Evolutionary conservation across 2,113 vertebrate genomes (phyloP).

Genomic region (Silurus asotus): DNA sequence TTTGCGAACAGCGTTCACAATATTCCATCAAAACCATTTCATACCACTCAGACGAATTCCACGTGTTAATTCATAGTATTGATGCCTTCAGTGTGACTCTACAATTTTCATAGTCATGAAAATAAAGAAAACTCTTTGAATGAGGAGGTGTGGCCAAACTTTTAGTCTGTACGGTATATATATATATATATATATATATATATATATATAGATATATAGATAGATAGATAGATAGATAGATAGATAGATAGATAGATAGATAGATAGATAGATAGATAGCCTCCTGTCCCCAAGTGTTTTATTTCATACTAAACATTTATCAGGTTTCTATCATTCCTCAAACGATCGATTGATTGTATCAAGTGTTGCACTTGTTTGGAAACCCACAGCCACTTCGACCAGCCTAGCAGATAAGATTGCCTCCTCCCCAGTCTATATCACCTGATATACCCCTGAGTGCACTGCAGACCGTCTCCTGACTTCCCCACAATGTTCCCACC

Average conservation of each 20-base stretch:
- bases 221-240: too few relatives aligned
- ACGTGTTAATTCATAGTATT: too few relatives aligned
- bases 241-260: too few relatives aligned
- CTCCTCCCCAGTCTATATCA: neutral
- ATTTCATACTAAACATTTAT: neutral
- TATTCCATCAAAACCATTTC: neutral
- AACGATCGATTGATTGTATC: conserved; percentile 3
- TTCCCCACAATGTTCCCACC: neutral
- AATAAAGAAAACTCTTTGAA: too few relatives aligned
- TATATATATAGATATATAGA: too few relatives aligned
- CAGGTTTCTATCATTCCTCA: neutral
- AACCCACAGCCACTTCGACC: neutral
- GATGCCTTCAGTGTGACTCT: too few relatives aligned
- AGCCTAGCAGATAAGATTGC: neutral
- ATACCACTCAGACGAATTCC: neutral
- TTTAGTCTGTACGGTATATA: too few relatives aligned
- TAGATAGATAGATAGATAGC: neutral
- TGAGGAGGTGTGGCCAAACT: too few relatives aligned
- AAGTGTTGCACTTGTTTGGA: neutral
- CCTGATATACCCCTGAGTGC: neutral
- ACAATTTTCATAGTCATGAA: too few relatives aligned
- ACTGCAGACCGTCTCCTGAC: neutral
- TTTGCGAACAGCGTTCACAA: neutral
- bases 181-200: too few relatives aligned
- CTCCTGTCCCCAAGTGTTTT: neutral